A percentile compares a stretch with the other conserved stretches of the same genome.
Evolutionary conservation across 2,113 vertebrate species (phyloP).

Genomic region (Colinus virginianus): DNA sequence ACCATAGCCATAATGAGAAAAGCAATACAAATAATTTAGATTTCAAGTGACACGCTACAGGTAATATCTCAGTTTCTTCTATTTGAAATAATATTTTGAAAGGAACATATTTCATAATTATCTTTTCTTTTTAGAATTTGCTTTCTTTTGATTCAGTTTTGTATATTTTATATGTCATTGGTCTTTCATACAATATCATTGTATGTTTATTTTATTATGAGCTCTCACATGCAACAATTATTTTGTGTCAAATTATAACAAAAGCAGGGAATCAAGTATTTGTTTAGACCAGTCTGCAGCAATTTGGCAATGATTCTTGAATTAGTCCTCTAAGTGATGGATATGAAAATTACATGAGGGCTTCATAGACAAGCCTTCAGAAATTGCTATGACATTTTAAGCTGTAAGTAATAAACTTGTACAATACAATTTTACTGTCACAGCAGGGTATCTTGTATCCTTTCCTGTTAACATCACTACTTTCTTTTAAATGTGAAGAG

Average conservation of each 20-base stretch:
- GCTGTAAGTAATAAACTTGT: neutral
- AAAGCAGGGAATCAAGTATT: neutral
- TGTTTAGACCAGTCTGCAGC: neutral
- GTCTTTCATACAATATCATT: neutral
- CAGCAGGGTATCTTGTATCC: conserved; percentile 1
- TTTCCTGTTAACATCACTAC: conserved; percentile 7
- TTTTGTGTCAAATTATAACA: neutral
- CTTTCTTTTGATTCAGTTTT: neutral
- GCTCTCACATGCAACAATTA: neutral
- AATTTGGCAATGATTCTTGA: neutral
- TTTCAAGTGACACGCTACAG: neutral
- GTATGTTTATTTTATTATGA: neutral
- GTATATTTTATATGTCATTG: neutral
- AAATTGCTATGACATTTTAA: neutral
- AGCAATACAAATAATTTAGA: neutral
- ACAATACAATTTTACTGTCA: conserved; percentile 14
- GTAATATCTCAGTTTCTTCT: neutral
- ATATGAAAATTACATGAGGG: neutral
- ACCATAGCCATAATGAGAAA: neutral
- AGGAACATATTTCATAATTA: too few relatives aligned
- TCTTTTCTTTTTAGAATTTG: neutral
- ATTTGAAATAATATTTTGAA: neutral
- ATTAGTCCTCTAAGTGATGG: neutral
- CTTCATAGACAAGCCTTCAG: neutral
- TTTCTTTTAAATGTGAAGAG: conserved; percentile 58